These are phyloP conservation scores for Hormiphora californensis DNA, from an alignment of 37 sponge, comb jelly and placozoan genomes.

Conservation along the genomic window DNA sequence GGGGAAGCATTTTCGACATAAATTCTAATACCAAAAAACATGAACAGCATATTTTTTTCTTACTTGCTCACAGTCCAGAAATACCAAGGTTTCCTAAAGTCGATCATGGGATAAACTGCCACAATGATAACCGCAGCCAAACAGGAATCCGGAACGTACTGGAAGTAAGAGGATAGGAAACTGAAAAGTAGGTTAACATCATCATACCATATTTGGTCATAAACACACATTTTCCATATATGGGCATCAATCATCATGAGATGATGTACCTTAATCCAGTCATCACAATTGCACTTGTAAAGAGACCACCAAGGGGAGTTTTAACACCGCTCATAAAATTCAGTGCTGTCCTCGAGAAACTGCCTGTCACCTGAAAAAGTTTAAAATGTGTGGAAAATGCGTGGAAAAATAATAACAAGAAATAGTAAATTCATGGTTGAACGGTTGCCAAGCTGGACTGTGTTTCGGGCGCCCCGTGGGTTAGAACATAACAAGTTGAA, in stretches of 20 bases:
- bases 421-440: too few relatives aligned
- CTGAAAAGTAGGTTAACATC: background rate
- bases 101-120: conserved; percentile 50
- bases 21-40: background rate
- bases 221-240: background rate
- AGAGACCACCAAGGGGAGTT: conserved; percentile 2
- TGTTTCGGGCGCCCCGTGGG: too few relatives aligned
- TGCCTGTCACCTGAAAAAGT: too few relatives aligned
- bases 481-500: too few relatives aligned
- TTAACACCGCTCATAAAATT: background rate
- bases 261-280: background rate
- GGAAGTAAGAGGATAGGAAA: conserved; percentile 38
- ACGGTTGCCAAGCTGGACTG: too few relatives aligned
- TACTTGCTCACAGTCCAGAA: conserved; percentile 45
- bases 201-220: background rate
- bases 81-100: background rate
- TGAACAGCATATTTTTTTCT: background rate
- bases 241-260: background rate
- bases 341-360: conserved; percentile 17
- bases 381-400: too few relatives aligned
- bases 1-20: background rate
- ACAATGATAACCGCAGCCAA: conserved; percentile 43
- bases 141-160: conserved; percentile 33
- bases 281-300: background rate
- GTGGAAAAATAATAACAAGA: too few relatives aligned